phyloP scores from a whole-genome alignment of 2,113 vertebrate species.

The Nothobranchius furzeri region DNA sequence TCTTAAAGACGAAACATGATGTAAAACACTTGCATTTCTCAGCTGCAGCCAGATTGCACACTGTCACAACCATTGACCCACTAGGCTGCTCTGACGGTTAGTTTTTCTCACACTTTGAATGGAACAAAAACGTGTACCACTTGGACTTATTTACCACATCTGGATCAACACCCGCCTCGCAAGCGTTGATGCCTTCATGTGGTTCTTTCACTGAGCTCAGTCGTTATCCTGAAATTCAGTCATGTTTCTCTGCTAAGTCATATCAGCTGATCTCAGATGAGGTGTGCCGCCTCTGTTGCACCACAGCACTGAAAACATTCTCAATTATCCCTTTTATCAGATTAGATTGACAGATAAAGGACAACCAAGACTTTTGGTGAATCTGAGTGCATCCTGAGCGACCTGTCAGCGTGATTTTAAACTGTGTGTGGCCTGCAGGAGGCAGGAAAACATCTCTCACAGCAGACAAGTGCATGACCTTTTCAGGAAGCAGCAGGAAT shows the following conservation, averaged over 20 bases:
- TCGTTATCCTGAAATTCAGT: no score
- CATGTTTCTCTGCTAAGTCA: no score
- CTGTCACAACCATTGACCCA: no score
- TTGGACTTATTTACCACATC: no score
- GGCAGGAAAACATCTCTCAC: conserved; percentile 23
- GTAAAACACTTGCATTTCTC: not conserved
- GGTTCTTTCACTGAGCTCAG: no score
- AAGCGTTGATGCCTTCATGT: no score
- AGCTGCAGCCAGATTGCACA: not conserved
- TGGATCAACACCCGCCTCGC: no score
- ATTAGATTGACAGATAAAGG: not conserved
- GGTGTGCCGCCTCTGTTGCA: no score
- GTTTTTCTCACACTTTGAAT: not conserved
- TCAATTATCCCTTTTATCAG: no score
- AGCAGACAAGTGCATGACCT: conserved; percentile 21
- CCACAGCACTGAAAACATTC: no score
- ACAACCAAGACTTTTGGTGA: not conserved
- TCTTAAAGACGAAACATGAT: not conserved
- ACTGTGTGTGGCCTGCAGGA: conserved; percentile 10
- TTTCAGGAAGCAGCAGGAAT: conserved; percentile 25
- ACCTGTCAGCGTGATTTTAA: conserved; percentile 50
- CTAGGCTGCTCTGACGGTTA: not conserved
- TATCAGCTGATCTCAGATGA: no score
- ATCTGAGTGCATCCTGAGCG: not conserved
- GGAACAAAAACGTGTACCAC: not conserved